Conservation (phyloP, 2,888 invertebrate genomes). For the Melipona bicolor region DNA sequence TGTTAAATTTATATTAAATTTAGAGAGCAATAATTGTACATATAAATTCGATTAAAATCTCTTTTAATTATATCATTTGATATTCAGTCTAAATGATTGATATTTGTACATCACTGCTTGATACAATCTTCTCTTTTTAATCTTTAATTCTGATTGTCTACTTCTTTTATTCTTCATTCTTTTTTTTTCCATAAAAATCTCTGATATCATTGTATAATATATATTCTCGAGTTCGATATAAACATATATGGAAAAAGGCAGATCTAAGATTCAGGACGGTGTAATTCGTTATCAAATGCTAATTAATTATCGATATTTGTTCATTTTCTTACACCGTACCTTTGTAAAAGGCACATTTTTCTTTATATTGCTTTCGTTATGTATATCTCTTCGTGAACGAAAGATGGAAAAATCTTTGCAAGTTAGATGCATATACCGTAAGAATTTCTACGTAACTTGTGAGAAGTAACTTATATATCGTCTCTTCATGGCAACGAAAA, state of each 20-base stretch:
- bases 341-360: slow-evolving; percentile 64
- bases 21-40: slow-evolving; percentile 18
- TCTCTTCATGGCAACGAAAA: slow-evolving; percentile 45
- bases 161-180: slow-evolving; percentile 7
- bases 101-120: slow-evolving; percentile 53
- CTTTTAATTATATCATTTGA: slow-evolving; percentile 30
- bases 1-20: slow-evolving; percentile 41
- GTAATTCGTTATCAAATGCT: slow-evolving; percentile 39
- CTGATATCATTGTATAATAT: slow-evolving; percentile 24
- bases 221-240: slow-evolving; percentile 3
- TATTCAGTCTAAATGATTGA: slow-evolving; percentile 49
- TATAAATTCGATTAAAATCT: slow-evolving; percentile 24
- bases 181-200: slow-evolving; percentile 28
- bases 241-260: slow-evolving; percentile 52
- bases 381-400: neutral
- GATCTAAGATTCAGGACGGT: slow-evolving; percentile 60
- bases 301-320: neutral
- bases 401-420: slow-evolving; percentile 4
- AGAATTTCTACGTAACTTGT: neutral
- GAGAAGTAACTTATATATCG: slow-evolving; percentile 23
- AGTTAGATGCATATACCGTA: neutral
- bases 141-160: slow-evolving; percentile 58
- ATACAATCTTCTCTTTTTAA: slow-evolving; percentile 27
- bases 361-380: slow-evolving; percentile 30
- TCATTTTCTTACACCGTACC: slow-evolving; percentile 44